Evolutionary conservation across 2,888 invertebrate genomes (phyloP).

Genomic region (Priocnemis perturbator): DNA sequence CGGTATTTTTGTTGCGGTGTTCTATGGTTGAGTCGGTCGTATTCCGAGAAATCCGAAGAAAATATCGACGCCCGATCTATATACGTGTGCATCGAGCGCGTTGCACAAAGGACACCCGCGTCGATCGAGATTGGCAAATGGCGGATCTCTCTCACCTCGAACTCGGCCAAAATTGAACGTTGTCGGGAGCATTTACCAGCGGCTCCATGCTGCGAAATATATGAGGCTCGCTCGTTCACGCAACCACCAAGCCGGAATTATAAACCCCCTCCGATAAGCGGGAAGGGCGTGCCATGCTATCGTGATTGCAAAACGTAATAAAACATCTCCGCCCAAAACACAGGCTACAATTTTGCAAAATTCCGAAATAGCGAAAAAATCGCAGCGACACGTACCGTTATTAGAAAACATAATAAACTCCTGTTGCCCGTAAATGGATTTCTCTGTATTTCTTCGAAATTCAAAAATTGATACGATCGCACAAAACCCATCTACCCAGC

Average conservation of each 20-base stretch:
- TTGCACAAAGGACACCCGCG: constrained; percentile 24
- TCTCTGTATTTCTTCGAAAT: neutral
- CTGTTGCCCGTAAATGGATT: too few species aligned
- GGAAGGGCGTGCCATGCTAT: neutral
- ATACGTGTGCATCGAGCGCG: neutral
- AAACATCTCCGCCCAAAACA: neutral
- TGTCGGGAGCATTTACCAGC: neutral
- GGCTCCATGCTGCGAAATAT: constrained; percentile 47
- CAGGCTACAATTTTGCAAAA: too few species aligned
- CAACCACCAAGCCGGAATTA: constrained; percentile 2
- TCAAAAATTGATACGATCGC: constrained; percentile 8
- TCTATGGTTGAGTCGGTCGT: too few species aligned
- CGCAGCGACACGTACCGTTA: neutral
- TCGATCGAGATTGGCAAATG: constrained; percentile 28
- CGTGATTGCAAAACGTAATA: neutral
- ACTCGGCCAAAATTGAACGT: constrained; percentile 16
- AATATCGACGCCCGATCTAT: too few species aligned
- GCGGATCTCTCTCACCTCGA: too few species aligned
- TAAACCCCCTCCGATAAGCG: neutral
- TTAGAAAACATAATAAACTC: neutral
- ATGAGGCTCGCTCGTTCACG: constrained; percentile 34
- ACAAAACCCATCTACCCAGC: constrained; percentile 27
- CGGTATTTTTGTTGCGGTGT: too few species aligned
- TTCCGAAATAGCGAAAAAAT: neutral
- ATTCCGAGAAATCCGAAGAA: too few species aligned